phyloP scores from a whole-genome alignment of 2,113 vertebrate species.

The Pionites leucogaster region DNA sequence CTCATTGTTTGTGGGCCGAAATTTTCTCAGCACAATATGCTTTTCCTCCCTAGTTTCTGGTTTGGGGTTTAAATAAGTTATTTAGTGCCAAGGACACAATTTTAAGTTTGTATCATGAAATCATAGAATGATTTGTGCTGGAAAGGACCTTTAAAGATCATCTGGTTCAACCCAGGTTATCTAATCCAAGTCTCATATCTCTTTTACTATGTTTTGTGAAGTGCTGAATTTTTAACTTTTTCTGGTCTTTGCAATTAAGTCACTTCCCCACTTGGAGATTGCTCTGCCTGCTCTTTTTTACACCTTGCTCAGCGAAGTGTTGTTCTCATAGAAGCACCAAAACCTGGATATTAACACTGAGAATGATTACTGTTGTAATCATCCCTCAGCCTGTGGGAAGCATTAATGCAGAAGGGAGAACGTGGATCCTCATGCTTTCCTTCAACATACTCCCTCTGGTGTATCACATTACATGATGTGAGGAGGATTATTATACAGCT shows the following conservation, averaged over 20 bases:
- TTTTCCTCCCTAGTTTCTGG: neutral
- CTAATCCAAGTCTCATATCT: neutral
- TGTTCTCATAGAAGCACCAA: neutral
- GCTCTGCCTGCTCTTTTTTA: neutral
- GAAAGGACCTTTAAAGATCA: neutral
- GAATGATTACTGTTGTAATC: neutral
- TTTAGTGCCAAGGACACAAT: neutral
- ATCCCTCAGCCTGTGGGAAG: neutral
- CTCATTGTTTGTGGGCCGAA: neutral
- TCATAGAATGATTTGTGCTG: neutral
- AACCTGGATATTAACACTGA: neutral
- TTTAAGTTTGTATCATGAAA: neutral
- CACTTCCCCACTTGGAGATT: neutral
- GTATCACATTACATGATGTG: neutral
- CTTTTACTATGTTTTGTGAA: neutral
- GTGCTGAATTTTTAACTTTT: neutral
- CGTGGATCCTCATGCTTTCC: neutral
- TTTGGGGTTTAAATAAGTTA: neutral
- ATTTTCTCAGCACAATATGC: neutral
- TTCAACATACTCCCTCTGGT: neutral
- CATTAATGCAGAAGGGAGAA: neutral
- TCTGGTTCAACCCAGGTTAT: neutral
- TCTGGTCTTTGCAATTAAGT: neutral
- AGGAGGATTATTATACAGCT: neutral
- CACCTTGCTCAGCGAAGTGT: neutral